Conservation (phyloP, 2,888 invertebrate genomes). For the Oscheius sp. region DNA sequence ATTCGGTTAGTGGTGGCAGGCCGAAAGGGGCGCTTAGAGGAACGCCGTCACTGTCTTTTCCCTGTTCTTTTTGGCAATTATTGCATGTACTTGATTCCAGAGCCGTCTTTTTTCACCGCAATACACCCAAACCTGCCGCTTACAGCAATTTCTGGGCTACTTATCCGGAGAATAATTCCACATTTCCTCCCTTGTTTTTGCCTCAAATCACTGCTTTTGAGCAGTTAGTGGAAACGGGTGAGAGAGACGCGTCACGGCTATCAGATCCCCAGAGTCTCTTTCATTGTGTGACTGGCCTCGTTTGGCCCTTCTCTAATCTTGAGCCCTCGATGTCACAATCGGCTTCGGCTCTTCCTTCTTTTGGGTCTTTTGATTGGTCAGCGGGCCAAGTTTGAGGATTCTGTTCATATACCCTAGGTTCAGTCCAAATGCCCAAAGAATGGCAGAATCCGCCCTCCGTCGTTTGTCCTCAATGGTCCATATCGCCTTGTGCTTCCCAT, state of each 20-base stretch:
- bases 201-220: not conserved
- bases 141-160: not conserved
- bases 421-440: too few relatives aligned
- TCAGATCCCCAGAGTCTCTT: slow-evolving; percentile 33
- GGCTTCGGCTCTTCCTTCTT: not conserved
- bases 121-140: not conserved
- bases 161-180: too few relatives aligned
- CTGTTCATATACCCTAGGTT: too few relatives aligned
- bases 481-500: not conserved
- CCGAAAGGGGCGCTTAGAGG: slow-evolving; percentile 31
- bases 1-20: slow-evolving; percentile 37
- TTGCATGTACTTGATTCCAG: slow-evolving; percentile 13
- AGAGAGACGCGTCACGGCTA: slow-evolving; percentile 8
- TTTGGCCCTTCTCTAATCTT: slow-evolving; percentile 31
- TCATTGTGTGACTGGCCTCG: slow-evolving; percentile 32
- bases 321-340: slow-evolving; percentile 20
- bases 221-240: not conserved
- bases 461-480: slow-evolving; percentile 7
- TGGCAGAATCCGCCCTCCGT: not conserved
- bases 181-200: not conserved
- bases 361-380: not conserved
- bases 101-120: not conserved
- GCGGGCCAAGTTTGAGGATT: not conserved
- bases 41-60: slow-evolving; percentile 18
- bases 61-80: not conserved